Evolutionary conservation across 2,888 invertebrate genomes (phyloP), one percentile per base, ranked within the genome.

Genomic region (Agonopterix subpropinquella): DNA sequence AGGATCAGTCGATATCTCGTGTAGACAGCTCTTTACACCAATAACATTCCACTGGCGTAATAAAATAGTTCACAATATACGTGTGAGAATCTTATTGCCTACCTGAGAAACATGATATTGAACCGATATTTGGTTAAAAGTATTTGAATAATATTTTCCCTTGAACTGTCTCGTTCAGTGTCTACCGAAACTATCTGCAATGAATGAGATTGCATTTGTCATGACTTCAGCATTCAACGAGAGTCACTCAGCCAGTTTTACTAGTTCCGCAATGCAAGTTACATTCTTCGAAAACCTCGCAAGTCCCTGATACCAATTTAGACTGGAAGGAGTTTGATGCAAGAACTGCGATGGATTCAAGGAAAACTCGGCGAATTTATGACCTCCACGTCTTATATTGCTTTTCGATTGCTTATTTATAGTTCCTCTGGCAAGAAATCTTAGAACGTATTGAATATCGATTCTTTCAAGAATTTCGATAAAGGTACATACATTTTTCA

Each of bases 311-410:
- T 54, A 56, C 53, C 39, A 11, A 39, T n/a, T 39, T 39, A 10
- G 54, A 47, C 43, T 43, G 47, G 51, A 52, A 61, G 56, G 39
- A 61, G 59, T 64, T 64, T 57, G 58, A 64, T 67, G 70, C 62
- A 65, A 70, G 56, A 58, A 37, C 53, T 52, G 52, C 55, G 60
- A 61, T 60, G 53, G 53, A 56, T 59, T 70, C 67, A 61, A 60
- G 57, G 59, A 51, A 71, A 69, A 65, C 69, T 70, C 71, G 63
- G 56, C 55, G 56, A 62, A 65, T 74, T 75, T 74, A 75, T 67
- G 69, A 67, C 67, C 65, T 64, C 51, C 56, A 53, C 59, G 57
- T 61, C 62, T 62, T 57, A 61, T 67, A 68, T 72, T 65, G 64
- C 64, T 69, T 64, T 62, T 63, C 63, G 64, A 72, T 73, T 69